A percentile compares a stretch with the other conserved stretches of the same genome.
Conservation (phyloP, 1,140 invertebrate genomes). For the Contarinia nasturtii region DNA sequence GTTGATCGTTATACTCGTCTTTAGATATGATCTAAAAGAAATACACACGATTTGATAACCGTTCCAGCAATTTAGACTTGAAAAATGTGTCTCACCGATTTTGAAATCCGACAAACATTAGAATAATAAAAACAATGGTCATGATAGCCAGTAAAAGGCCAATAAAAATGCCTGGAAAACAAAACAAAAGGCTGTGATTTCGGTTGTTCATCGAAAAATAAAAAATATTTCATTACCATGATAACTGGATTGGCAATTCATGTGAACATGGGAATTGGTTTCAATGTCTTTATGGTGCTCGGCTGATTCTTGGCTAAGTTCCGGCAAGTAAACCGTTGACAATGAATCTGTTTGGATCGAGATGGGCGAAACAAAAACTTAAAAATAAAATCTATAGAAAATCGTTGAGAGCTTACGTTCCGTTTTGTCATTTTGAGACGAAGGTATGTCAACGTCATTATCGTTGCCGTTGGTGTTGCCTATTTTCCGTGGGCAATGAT, state of each 20-base stretch:
- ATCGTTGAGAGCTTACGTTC: background rate
- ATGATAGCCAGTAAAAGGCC: conserved; percentile 42
- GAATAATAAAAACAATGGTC: conserved; percentile 2
- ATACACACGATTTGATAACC: no score
- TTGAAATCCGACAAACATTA: background rate
- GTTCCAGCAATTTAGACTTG: no score
- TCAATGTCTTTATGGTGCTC: background rate
- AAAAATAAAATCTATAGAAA: background rate
- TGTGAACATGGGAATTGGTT: background rate
- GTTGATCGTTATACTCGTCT: conserved; percentile 26
- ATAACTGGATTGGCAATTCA: no score
- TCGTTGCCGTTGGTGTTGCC: background rate
- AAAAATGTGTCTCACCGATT: no score
- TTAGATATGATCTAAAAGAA: conserved; percentile 23
- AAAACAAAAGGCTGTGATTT: no score
- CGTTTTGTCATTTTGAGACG: background rate
- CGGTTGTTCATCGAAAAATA: no score
- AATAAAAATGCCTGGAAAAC: no score
- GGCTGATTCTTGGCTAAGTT: background rate
- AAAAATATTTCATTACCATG: no score
- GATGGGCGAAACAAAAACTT: background rate
- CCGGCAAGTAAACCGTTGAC: no score
- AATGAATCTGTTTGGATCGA: no score
- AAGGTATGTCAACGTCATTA: background rate
- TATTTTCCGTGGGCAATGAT: conserved; percentile 25